Evolutionary conservation across 2,888 invertebrate species (phyloP).

Genomic region (Coelogynopora nodosa): DNA sequence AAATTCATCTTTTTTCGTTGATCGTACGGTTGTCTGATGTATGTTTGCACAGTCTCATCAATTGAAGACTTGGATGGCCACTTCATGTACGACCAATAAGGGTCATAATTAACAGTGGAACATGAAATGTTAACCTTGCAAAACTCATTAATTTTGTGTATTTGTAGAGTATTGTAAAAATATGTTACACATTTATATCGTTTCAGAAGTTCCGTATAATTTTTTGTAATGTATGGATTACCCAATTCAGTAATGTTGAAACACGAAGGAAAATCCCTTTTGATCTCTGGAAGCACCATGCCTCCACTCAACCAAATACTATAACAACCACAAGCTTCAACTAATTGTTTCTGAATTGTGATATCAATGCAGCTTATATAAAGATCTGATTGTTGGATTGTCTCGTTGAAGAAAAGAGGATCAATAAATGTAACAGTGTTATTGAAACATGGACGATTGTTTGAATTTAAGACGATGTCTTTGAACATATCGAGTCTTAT

Average conservation of each 20-base stretch:
- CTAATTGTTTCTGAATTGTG: not conserved
- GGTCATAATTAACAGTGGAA: not conserved
- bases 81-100: not conserved
- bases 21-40: not conserved
- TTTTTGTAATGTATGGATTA: not conserved
- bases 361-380: not conserved
- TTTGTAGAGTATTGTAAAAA: too few relatives aligned
- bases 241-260: not conserved
- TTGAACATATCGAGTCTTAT: not conserved
- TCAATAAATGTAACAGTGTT: not conserved
- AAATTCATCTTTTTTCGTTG: not conserved
- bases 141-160: too few relatives aligned
- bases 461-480: not conserved
- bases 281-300: not conserved
- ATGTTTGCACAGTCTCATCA: not conserved
- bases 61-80: not conserved
- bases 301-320: not conserved
- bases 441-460: not conserved
- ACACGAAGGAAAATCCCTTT: not conserved
- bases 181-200: not conserved
- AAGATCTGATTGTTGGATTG: not conserved
- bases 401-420: not conserved
- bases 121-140: not conserved
- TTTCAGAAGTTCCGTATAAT: not conserved
- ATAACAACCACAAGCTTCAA: not conserved